Evolutionary conservation across 2,797 vertebrate species (phyloP).

Genomic region (Chaunax sp.): DNA sequence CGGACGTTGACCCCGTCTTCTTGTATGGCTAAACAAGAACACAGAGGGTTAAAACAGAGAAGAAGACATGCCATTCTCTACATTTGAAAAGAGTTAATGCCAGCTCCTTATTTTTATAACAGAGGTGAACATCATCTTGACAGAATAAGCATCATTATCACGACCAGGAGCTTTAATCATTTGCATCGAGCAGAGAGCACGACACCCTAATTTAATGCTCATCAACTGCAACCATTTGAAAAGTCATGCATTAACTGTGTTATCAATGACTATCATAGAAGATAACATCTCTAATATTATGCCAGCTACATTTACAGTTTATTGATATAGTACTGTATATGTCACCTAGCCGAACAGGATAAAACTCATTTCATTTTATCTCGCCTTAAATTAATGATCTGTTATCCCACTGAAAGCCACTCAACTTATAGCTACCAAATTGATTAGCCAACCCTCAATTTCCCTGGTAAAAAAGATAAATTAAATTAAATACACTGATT

Average conservation of each 20-base stretch:
- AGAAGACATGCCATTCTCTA: too few species aligned
- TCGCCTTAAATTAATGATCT: not conserved
- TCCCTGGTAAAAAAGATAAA: not conserved
- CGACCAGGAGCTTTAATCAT: constrained; percentile 1
- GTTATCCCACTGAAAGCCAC: too few species aligned
- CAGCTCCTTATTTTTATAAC: too few species aligned
- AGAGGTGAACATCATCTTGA: too few species aligned
- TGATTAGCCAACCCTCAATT: too few species aligned
- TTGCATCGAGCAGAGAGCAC: constrained; percentile 3
- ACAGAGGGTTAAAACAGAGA: constrained; percentile 21
- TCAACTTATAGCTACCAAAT: too few species aligned
- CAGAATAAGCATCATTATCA: constrained; percentile 18
- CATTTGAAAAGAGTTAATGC: too few species aligned
- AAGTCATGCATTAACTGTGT: not conserved
- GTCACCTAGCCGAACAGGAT: not conserved
- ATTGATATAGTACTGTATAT: not conserved
- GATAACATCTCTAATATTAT: too few species aligned
- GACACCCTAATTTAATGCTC: constrained; percentile 2
- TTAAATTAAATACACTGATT: too few species aligned
- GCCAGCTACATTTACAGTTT: not conserved
- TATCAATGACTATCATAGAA: not conserved
- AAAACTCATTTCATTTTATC: not conserved
- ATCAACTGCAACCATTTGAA: too few species aligned
- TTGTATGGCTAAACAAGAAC: constrained; percentile 68
- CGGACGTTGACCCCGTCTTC: constrained; percentile 78